Evolutionary conservation across 2,888 invertebrate species (phyloP), one percentile per base, ranked within the genome.

Genomic region (Tenthredo amoena): DNA sequence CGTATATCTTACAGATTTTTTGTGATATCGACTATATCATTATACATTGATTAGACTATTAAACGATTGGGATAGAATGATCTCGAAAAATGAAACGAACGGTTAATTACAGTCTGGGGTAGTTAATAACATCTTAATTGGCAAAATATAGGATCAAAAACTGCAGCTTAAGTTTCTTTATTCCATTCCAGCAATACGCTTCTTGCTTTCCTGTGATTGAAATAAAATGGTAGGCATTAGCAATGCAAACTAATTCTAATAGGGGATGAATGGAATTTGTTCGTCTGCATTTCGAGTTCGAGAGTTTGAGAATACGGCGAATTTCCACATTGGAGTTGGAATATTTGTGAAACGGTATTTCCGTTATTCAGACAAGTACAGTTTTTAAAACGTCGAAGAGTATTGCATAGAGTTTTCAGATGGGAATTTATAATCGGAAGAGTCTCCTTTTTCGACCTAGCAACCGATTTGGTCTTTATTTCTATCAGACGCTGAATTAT

Each of bases 221-320:
- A 68, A 68, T 34, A 68, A 18, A 34, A 18, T 34, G 6, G 4
- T 34, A 31, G 31, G 68, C 34, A 68, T 68, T 68, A 34, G 34
- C 68, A 68, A 34, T 15, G 68, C 68, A 68, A 68, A 34, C 34
- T 6, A 68, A 68, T 68, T 68, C 34, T 68, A 68, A 68, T 68
- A 68, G 68, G 68, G 68, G 7, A 68, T 68, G 7, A 68, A 34
- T 34, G 18, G 10, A 68, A 68, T 34, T 18, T 68, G 31, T 68
- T 68, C 68, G 68, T 68, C 68, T 68, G 68, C 31, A 68, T 34
- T 34, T 68, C 6, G 4, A 68, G 34, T 68, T 68, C 5, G 34
- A 68, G 34, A 18, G 12, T 34, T 15, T 68, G 12, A 31, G 34
- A 21, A 12, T 26, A 5, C 10, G 6, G 18, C 10, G 68, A 68